Evolutionary conservation across 1,140 invertebrate genomes (phyloP).

Genomic region (Leptinotarsa defecta): DNA sequence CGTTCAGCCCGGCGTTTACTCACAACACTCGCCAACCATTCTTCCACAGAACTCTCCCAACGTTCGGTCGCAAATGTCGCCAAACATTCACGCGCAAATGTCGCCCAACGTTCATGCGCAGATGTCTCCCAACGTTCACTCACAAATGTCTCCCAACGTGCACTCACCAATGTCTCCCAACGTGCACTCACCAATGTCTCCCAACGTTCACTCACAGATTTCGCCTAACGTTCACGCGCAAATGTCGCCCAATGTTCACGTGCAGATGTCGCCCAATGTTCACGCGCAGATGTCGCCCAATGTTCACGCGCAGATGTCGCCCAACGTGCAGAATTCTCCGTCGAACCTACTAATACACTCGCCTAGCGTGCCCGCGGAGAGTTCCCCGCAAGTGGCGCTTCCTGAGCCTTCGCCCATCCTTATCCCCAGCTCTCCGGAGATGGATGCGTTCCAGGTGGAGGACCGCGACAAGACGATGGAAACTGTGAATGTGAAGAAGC

Average conservation of each 20-base stretch:
- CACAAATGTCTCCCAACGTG: constrained; percentile 9
- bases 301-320: constrained; percentile 26
- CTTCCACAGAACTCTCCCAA: constrained; percentile 38
- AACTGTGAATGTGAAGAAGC: constrained; percentile 63
- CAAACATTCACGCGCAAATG: constrained; percentile 19
- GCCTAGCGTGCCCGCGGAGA: not conserved
- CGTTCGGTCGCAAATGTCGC: constrained; percentile 32
- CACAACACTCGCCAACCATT: constrained; percentile 28
- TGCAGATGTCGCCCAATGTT: constrained; percentile 24
- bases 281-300: constrained; percentile 24
- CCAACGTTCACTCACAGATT: constrained; percentile 6
- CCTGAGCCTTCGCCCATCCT: not conserved
- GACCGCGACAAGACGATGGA: constrained; percentile 16
- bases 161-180: constrained; percentile 27
- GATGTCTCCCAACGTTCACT: not conserved
- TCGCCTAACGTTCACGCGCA: constrained; percentile 7
- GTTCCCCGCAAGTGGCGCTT: not conserved
- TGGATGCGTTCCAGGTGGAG: constrained; percentile 45
- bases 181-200: constrained; percentile 34
- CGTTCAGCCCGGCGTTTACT: constrained; percentile 28
- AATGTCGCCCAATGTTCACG: constrained; percentile 18
- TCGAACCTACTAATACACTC: not conserved
- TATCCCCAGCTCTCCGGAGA: constrained; percentile 48
- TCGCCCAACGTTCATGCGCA: constrained; percentile 27
- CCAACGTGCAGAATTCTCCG: constrained; percentile 11